phyloP scores from a whole-genome alignment of 1,140 invertebrate species.

The Oncopeltus fasciatus region DNA sequence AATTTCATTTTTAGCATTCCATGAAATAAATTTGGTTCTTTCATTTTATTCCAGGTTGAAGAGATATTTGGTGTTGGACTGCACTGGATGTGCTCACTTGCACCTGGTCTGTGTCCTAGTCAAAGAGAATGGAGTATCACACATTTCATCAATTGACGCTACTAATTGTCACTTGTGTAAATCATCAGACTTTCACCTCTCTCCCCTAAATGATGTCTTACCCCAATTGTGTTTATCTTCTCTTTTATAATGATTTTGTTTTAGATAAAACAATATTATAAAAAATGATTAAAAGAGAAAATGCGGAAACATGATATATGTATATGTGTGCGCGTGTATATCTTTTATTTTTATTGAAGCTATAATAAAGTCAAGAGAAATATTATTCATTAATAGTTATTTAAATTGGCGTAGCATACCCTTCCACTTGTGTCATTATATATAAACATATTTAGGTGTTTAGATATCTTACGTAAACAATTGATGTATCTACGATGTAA shows the following conservation, averaged over 20 bases:
- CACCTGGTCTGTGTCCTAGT: slow-evolving; percentile 3
- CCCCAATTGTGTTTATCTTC: not conserved
- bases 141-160: not conserved
- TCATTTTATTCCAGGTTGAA: too few species aligned
- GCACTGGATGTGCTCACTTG: not conserved
- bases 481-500: not conserved
- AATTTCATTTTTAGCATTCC: too few species aligned
- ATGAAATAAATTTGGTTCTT: too few species aligned
- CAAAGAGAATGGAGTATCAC: not conserved
- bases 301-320: too few species aligned
- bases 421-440: slow-evolving; percentile 8
- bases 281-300: not conserved
- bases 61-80: not conserved
- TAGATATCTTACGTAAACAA: not conserved
- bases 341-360: not conserved
- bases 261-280: not conserved
- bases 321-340: not conserved
- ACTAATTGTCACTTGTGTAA: not conserved
- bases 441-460: not conserved
- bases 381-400: not conserved
- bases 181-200: not conserved
- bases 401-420: not conserved
- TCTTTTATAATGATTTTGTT: too few species aligned
- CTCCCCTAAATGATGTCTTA: not conserved
- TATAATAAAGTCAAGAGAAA: not conserved